phyloP scores from a whole-genome alignment of 1,140 invertebrate genomes.

The Triops cancriformis region DNA sequence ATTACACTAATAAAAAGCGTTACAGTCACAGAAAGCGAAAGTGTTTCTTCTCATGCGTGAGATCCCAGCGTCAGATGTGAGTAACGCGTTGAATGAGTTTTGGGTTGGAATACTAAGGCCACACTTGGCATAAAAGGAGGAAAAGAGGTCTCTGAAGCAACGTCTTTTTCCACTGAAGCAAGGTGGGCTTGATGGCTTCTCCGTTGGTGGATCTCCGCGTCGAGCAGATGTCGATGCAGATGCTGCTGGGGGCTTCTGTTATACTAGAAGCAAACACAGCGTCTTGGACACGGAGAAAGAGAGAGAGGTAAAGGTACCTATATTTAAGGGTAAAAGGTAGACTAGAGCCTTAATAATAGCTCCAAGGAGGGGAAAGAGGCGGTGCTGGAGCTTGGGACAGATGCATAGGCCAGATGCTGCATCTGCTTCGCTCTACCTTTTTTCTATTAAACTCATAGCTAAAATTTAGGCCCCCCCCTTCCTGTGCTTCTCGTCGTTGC shows the following conservation, averaged over 20 bases:
- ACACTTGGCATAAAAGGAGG: too few relatives aligned
- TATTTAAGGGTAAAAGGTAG: too few relatives aligned
- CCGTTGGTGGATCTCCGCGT: neutral
- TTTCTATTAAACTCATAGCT: neutral
- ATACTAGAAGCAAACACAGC: neutral
- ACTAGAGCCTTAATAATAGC: neutral
- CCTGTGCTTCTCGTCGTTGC: neutral
- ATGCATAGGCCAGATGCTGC: slow-evolving; percentile 8
- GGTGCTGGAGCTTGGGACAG: neutral
- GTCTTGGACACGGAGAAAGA: neutral
- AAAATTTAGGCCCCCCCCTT: neutral
- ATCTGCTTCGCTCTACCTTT: neutral
- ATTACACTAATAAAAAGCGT: neutral
- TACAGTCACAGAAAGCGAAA: neutral
- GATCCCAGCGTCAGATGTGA: too few relatives aligned
- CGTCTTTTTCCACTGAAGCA: neutral
- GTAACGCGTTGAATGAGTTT: too few relatives aligned
- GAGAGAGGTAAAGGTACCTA: neutral
- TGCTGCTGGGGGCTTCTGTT: neutral
- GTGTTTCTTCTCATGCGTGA: neutral
- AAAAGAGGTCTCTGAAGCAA: neutral
- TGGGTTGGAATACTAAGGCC: too few relatives aligned
- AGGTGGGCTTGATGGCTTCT: neutral
- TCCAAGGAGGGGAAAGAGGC: neutral
- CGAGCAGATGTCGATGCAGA: slow-evolving; percentile 3